Base-by-base conservation (phyloP, 2,113 vertebrate species). In the Ameiurus melas region DNA sequence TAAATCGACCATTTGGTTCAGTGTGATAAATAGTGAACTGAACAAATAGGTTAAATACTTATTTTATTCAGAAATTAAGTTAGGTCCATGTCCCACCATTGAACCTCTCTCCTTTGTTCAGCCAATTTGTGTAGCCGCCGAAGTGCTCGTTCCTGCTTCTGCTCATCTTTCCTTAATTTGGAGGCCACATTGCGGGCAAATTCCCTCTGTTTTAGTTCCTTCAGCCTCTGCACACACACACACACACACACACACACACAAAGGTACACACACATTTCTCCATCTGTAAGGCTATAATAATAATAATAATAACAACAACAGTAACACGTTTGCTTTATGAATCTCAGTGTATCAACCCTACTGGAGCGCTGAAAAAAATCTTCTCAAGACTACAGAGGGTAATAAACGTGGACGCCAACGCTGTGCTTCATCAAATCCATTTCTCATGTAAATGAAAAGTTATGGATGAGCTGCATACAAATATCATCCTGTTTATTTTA, bases 131-230 rank as follows among this genome's bases (percentile, higher is more conserved):
- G 96, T 84, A 97, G 93, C 57, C 96, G 96, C 90, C 96, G 95
- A 53, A 97, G 96, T 70, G 96, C 96, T 90, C 97, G 96, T 87
- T 97, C 95, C 93, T 97, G 97, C 89, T 97, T 97, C 88, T 94
- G 95, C 93, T 96, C 97, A 93, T 97, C 96, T 91, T 96, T 97
- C 60, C 96, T 94, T 51, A 95, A 96, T 91, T 97, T 98, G 51
- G 96, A 97, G 58, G 97, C 96, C 91, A 97, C 95, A 19, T 97
- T 97, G 85, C 97, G 94, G 85, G 96, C 96, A 93, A 97, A 98
- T 92, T 98, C 97, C 89, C 97, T 96, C 92, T 98, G 97, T 83
- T 98, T 97, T 91, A 98, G 93, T 71, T 98, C 97, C 92, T 98
- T 98, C 89, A 98, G 95, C n/a, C 97, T 95, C 97, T 98, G 92